phyloP scores from a whole-genome alignment of 1,140 invertebrate genomes.

The Drosophila gunungcola region DNA sequence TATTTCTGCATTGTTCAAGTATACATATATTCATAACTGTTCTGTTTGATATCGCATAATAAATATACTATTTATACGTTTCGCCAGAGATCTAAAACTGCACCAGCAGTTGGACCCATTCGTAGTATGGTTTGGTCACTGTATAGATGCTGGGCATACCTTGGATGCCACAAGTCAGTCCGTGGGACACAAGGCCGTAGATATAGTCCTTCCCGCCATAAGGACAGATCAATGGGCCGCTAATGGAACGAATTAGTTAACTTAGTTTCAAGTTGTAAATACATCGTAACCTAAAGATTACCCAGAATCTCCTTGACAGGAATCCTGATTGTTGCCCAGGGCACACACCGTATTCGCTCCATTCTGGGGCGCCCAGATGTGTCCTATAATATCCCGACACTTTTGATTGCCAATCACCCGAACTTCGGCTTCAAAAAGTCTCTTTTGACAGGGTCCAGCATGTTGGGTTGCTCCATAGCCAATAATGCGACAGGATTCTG shows the following conservation, averaged over 20 bases:
- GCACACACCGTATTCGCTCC: conserved; percentile 77
- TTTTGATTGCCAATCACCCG: conserved; percentile 63
- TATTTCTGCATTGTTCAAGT: conserved; percentile 67
- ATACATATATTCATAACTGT: conserved; percentile 61
- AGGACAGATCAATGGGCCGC: conserved; percentile 73
- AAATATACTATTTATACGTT: conserved; percentile 63
- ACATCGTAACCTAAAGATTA: background rate
- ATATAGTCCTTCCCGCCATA: conserved; percentile 65
- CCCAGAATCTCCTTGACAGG: conserved; percentile 81
- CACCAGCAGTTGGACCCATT: conserved; percentile 68
- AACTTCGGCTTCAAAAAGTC: conserved; percentile 68
- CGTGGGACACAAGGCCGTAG: conserved; percentile 77
- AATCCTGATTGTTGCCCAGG: conserved; percentile 73
- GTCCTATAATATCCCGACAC: conserved; percentile 71
- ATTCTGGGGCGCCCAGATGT: conserved; percentile 76
- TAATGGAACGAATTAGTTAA: background rate
- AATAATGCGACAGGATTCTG: conserved; percentile 75
- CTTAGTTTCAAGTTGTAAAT: too few species aligned
- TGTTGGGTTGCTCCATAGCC: conserved; percentile 75
- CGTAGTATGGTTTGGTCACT: conserved; percentile 66
- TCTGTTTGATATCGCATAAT: conserved; percentile 70
- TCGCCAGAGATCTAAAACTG: conserved; percentile 49
- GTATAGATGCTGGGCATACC: conserved; percentile 82
- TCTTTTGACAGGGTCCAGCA: conserved; percentile 64
- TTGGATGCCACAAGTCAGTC: conserved; percentile 72